Base-by-base conservation (phyloP, 2,113 vertebrate genomes). In the Coracopsis vasa region DNA sequence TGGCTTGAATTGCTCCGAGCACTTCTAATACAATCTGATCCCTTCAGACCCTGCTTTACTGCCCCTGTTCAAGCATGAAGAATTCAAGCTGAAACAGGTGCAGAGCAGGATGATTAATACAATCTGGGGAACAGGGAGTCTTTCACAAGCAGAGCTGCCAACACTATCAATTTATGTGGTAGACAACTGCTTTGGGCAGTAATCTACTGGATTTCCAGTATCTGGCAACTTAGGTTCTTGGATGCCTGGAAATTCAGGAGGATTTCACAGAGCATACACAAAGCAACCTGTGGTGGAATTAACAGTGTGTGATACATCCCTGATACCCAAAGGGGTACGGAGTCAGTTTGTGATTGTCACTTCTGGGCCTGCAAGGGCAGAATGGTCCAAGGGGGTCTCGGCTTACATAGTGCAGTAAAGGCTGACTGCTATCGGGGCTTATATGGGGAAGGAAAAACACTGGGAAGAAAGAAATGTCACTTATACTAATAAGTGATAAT, bases 1-100 rank as follows among this genome's bases (percentile, higher is more conserved):
- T 86, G 86, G 90, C 86, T 94, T 93, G 88, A 94, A 96, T 92
- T 92, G 95, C 95, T 94, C 80, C 90, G 51, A 93, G 67, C 82
- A 66, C 92, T 96, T 95, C 92, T 95, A 96, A 86, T 89, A 96
- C 95, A 93, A 90, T 92, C 88, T 81, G 94, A 96, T 95, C 96
- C 95, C 90, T 89, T 93, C 80, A 95, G 88, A 93, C 88, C 51
- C 94, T 33, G 60, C 94, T 95, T 96, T 96, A 97, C 89, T 92
- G 94, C 94, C 96, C 95, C 56, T 94, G 91, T 72, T 94, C 86
- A 96, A 95, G 94, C 96, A 96, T 97, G 95, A 96, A 95, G 96
- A 97, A 97, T 97, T 96, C 86, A 96, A 91, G 93, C 94, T 95
- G 95, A 86, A 97, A 97, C 96, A 97, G 96, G 95, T 97, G 96